Percentiles rank a stretch among this genome's conserved stretches.
These are phyloP conservation scores for Anguilla rostrata DNA, from an alignment of 2,113 vertebrate genomes.

Conservation along the genomic window DNA sequence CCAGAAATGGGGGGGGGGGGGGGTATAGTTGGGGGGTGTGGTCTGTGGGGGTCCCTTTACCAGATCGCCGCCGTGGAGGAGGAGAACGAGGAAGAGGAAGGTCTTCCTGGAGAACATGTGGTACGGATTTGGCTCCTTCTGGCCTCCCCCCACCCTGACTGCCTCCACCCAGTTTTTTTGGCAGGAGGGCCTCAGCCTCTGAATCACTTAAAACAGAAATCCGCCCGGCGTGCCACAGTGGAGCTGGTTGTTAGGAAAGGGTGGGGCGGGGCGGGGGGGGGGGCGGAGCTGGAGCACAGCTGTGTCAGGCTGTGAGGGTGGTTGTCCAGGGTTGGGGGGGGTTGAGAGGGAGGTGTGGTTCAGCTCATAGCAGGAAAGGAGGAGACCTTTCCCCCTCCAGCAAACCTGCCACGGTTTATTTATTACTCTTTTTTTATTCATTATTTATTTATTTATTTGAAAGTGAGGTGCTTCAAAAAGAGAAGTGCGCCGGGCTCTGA, in stretches of 20 bases:
- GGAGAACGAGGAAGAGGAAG: slow-evolving; percentile 39
- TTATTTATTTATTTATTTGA: slow-evolving; percentile 28
- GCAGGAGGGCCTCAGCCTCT: slow-evolving; percentile 48
- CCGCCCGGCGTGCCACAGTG: slow-evolving; percentile 18
- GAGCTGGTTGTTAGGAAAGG: not conserved
- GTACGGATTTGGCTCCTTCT: slow-evolving; percentile 67
- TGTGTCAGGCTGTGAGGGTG: not conserved
- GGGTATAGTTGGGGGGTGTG: slow-evolving; percentile 23
- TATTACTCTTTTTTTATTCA: slow-evolving; percentile 27
- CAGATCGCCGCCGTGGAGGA: not conserved
- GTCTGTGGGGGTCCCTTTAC: not conserved
- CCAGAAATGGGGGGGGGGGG: slow-evolving; percentile 52
- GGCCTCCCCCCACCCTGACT: slow-evolving; percentile 59
- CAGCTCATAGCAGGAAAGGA: slow-evolving; percentile 23
- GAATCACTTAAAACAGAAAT: slow-evolving; percentile 58
- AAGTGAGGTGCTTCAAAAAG: slow-evolving; percentile 32
- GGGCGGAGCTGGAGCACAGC: slow-evolving; percentile 12
- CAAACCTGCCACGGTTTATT: not conserved
- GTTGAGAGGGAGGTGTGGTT: slow-evolving; percentile 9
- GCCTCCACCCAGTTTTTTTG: slow-evolving; percentile 64
- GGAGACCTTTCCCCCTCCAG: not conserved
- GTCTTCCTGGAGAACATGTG: slow-evolving; percentile 65
- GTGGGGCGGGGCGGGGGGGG: not conserved
- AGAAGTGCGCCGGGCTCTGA: not conserved
- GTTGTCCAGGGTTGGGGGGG: not conserved